Base-by-base conservation (phyloP, 1,140 invertebrate species). In the Xylocopa sonorina region DNA sequence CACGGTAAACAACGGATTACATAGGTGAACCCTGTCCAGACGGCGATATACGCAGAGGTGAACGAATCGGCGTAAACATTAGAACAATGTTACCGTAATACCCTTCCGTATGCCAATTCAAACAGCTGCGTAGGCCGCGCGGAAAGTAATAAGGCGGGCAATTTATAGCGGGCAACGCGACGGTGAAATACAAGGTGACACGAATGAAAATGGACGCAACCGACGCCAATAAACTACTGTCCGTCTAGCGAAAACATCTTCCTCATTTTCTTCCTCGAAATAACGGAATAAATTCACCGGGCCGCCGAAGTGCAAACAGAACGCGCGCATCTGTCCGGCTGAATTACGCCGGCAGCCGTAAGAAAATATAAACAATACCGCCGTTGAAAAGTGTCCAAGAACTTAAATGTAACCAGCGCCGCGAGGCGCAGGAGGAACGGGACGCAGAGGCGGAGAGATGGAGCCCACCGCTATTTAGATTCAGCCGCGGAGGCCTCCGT, bases 351-450 rank as follows among this genome's bases (percentile, higher is more conserved):
- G 3, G 27, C 2, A 38, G 58, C n/a, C 53, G 29, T 68, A 41
- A 14, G 32, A 71, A 71, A 78, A 71, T 78, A 60, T 69, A 78
- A 78, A 71, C 75, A 62, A 62, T 50, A 24, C 10, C 0, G n/a
- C 5, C 3, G 43, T 78, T 78, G 75, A 78, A 71, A 71, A 78
- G 67, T 62, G 55, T 78, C 75, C 75, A 78, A 78, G 64, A 69
- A n/a, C n/a, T n/a, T 46, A 38, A 48, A 57, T 34, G 74, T 48
- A 43, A 24, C 63, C n/a, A n/a, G 41, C 10, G 43, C 4, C 46
- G 38, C 10, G 9, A 18, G 29, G 32, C 24, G 51, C 6, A n/a
- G n/a, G n/a, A n/a, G n/a, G n/a, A n/a, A n/a, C n/a, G n/a, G n/a
- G n/a, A n/a, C n/a, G n/a, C n/a, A n/a, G n/a, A n/a, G n/a, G n/a